Evolutionary conservation across 2,113 vertebrate species (phyloP), one percentile per base, ranked within the genome.

Genomic region (Serranochromis macrocephalus): DNA sequence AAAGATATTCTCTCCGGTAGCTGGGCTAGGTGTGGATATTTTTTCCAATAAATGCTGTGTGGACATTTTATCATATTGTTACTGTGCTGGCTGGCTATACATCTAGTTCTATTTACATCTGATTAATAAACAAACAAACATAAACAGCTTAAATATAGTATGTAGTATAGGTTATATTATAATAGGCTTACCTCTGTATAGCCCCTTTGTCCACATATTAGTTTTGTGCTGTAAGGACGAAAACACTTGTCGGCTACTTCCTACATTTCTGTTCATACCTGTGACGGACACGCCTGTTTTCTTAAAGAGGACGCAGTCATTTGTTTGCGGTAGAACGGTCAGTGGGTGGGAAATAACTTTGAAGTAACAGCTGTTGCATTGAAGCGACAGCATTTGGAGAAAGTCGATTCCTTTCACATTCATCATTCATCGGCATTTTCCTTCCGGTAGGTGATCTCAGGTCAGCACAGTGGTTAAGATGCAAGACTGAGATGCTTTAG

Each of bases 251-350:
- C 10, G 4, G 33, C 13, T 5, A 91, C 90, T 95, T 96, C 94
- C 95, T 87, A 90, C 9, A 71, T 88, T 13, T 58, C 33, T 47
- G 1, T 85, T 14, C 2, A 81, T 49, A 92, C 93, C 93, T 93
- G 89, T 79, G 49, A 38, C n/a, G 2, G 82, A 53, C 89, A 40
- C 92, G 90, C 95, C 95, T 96, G 85, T 84, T 88, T 10, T 89
- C 93, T 96, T 95, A 96, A 95, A 95, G 93, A 6, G 87, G 5
- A 73, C 38, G 83, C 87, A 9, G 12, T 19, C 31, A 5, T 38
- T 40, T 82, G 2, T 7, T 3, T 47, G 17, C 26, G 3, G 4
- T 7, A 14, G 49, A 26, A 9, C 3, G 3, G 29, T 9, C 19
- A 80, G 10, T 14, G 49, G 49, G 6, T 2, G 21, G 13, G 7